Evolutionary conservation across 2,888 invertebrate species (phyloP), one percentile per base, ranked within the genome.

Genomic region (Smittia sp.): DNA sequence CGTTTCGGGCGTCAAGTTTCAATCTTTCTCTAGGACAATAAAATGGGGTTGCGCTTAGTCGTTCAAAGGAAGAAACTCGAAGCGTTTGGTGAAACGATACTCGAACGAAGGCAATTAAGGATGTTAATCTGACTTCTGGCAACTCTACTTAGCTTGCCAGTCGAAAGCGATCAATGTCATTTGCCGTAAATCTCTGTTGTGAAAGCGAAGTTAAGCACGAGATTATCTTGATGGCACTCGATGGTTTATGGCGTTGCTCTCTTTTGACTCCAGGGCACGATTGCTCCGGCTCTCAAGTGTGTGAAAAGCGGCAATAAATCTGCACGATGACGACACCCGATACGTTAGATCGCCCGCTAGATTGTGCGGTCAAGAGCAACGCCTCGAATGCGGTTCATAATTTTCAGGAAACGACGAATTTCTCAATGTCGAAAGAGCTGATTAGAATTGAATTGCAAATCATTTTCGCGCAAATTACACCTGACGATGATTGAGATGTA

Each of bases 101-200:
- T 39, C 32, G 20, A 11, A n/a, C 6, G 39, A 39, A 39, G 62
- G 72, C 62, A 72, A 72, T 72, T 72, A 72, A 58, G 46, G 11
- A 6, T 25, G n/a, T 6, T 63, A 63, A 15, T 72, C 39, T 62
- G 72, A 72, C 72, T 72, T 72, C 72, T 72, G 72, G 72, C 72
- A 72, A 72, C 72, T 62, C 72, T 52, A 70, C 1, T 22, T 6
- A 39, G 25, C 18, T 68, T 68, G 15, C 15, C n/a, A n/a, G 46
- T 41, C 25, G 15, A 32, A 68, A 20, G 66, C 27, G 66, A 41
- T 58, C 58, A 58, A n/a, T 68, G 68, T 68, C 68, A 68, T 22
- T 24, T 39, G 18, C 32, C 39, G 68, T 68, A 68, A 68, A 68
- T 68, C 68, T 68, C 38, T 58, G 58, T 58, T 58, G 2, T 38